phyloP scores from a whole-genome alignment of 2,888 invertebrate species.

The Xestia rhomboidea region DNA sequence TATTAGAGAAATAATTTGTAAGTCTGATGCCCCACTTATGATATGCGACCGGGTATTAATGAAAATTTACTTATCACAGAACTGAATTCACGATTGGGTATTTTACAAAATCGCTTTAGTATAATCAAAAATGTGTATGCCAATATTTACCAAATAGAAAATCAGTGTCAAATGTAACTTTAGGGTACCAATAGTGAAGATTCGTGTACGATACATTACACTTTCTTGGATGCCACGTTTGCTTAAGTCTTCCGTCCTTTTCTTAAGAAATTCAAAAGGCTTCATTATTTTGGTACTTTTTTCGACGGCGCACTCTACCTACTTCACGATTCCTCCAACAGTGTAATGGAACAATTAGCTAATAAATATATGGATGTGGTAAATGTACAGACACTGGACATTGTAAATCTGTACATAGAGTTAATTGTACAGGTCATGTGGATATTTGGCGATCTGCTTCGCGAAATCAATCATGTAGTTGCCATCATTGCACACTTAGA shows the following conservation, averaged over 20 bases:
- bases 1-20: constrained; percentile 79
- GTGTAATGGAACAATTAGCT: constrained; percentile 75
- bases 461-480: constrained; percentile 81
- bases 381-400: constrained; percentile 75
- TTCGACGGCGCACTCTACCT: constrained; percentile 67
- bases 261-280: constrained; percentile 77
- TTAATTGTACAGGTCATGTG: constrained; percentile 90
- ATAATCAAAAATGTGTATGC: constrained; percentile 76
- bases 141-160: constrained; percentile 77
- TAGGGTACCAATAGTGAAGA: constrained; percentile 86
- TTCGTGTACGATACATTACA: constrained; percentile 77
- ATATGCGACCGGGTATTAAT: constrained; percentile 68
- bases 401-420: constrained; percentile 84
- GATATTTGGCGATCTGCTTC: constrained; percentile 90
- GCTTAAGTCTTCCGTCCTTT: constrained; percentile 90
- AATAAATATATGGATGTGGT: constrained; percentile 73
- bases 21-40: constrained; percentile 84
- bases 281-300: constrained; percentile 68
- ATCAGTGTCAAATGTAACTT: constrained; percentile 88
- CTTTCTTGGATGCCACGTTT: constrained; percentile 79
- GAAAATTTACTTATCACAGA: constrained; percentile 71
- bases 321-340: constrained; percentile 69
- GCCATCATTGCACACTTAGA: constrained; percentile 79
- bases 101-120: constrained; percentile 76
- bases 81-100: constrained; percentile 76